Conservation (phyloP, 2,888 invertebrate species). For the Imbricaverruca yamaguchii region DNA sequence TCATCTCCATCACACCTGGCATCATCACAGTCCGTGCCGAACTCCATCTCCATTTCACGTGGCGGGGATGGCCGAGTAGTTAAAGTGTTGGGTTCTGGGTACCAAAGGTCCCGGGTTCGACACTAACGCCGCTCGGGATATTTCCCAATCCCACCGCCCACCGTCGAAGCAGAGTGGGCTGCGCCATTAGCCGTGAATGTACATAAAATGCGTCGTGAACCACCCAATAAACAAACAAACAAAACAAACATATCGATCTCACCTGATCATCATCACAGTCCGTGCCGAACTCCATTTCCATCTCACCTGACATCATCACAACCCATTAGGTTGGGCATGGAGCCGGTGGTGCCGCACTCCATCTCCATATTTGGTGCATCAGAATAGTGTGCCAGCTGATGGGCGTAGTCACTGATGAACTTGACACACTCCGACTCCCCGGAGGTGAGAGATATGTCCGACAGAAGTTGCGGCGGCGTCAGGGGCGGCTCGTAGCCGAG, state of each 20-base stretch:
- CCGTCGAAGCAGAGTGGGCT: too few relatives aligned
- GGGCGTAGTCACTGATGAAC: slow-evolving; percentile 2
- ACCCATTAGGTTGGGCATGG: not conserved
- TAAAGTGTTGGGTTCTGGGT: too few relatives aligned
- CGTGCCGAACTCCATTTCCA: too few relatives aligned
- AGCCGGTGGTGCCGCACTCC: slow-evolving; percentile 10
- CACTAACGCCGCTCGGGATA: too few relatives aligned
- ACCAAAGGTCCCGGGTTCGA: too few relatives aligned
- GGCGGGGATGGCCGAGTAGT: too few relatives aligned
- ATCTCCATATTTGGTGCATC: not conserved
- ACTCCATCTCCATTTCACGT: slow-evolving; percentile 20
- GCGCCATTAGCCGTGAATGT: too few relatives aligned
- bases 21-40: not conserved
- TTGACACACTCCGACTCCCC: not conserved
- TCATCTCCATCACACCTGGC: not conserved
- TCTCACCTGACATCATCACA: not conserved
- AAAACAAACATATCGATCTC: too few relatives aligned
- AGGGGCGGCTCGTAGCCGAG: not conserved
- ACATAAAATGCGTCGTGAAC: too few relatives aligned
- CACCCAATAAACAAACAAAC: too few relatives aligned
- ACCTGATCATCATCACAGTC: not conserved
- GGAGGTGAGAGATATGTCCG: not conserved
- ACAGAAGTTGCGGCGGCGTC: not conserved
- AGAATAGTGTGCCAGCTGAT: not conserved
- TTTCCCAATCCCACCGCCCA: too few relatives aligned